phyloP scores from a whole-genome alignment of 2,113 vertebrate species.

The Plestiodon gilberti region DNA sequence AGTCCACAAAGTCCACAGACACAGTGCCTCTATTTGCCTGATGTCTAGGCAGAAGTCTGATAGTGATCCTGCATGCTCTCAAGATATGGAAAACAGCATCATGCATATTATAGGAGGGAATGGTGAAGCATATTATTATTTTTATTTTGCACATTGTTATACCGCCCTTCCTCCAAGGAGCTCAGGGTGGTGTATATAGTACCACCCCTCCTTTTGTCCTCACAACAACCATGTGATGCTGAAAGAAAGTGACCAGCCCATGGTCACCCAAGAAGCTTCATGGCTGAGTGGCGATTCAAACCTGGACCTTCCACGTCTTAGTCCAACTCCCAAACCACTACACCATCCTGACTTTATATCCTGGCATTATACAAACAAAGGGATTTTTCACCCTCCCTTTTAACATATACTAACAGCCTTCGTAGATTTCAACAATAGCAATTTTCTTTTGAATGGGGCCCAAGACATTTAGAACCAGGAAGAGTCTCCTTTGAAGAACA shows the following conservation, averaged over 20 bases:
- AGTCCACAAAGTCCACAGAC: not conserved
- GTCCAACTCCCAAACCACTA: too few relatives aligned
- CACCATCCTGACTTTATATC: too few relatives aligned
- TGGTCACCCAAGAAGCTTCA: too few relatives aligned
- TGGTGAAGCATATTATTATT: not conserved
- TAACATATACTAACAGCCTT: not conserved
- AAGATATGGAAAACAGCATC: not conserved
- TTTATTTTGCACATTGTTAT: too few relatives aligned
- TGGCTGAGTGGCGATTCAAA: too few relatives aligned
- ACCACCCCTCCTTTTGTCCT: too few relatives aligned
- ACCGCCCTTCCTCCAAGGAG: too few relatives aligned
- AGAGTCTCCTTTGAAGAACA: conserved; percentile 57
- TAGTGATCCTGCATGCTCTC: not conserved
- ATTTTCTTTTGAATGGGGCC: not conserved
- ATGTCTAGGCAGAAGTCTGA: not conserved
- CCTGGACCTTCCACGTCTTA: too few relatives aligned
- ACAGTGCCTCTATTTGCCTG: not conserved
- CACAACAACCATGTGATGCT: too few relatives aligned
- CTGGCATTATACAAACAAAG: not conserved
- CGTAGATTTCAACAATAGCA: conserved; percentile 7
- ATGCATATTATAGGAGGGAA: not conserved
- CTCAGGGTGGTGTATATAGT: too few relatives aligned
- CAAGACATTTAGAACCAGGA: not conserved
- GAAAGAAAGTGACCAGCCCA: too few relatives aligned
- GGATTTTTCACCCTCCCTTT: not conserved